Evolutionary conservation across 2,888 invertebrate species (phyloP).

Genomic region (Gymnocheta viridis): DNA sequence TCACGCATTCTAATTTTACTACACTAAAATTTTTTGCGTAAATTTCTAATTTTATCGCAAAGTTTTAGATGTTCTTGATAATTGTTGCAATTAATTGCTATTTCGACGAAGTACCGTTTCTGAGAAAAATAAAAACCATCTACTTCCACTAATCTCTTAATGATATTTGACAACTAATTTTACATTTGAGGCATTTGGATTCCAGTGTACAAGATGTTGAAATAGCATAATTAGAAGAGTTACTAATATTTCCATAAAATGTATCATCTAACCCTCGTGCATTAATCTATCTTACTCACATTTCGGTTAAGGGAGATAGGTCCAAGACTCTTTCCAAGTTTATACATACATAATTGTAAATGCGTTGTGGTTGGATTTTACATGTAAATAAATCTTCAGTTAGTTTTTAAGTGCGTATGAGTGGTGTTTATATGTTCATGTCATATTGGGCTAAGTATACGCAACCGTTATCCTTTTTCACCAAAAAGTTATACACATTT

Average conservation of each 20-base stretch:
- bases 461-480: slow-evolving; percentile 44
- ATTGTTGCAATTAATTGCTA: no score
- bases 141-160: no score
- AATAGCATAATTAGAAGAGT: no score
- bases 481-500: slow-evolving; percentile 18
- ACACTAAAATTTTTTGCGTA: no score
- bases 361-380: slow-evolving; percentile 4
- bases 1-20: no score
- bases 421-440: neutral
- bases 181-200: no score
- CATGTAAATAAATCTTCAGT: neutral
- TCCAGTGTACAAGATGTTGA: no score
- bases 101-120: no score
- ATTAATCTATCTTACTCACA: neutral
- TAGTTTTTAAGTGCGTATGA: neutral
- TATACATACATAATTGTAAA: neutral
- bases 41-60: no score
- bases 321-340: neutral
- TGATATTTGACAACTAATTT: no score
- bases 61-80: no score
- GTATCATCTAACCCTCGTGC: neutral
- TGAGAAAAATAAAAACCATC: no score
- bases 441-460: slow-evolving; percentile 44
- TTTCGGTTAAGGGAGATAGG: neutral
- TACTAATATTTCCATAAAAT: neutral